Conservation (phyloP, 1,140 invertebrate species). For the Babylonia areolata region DNA sequence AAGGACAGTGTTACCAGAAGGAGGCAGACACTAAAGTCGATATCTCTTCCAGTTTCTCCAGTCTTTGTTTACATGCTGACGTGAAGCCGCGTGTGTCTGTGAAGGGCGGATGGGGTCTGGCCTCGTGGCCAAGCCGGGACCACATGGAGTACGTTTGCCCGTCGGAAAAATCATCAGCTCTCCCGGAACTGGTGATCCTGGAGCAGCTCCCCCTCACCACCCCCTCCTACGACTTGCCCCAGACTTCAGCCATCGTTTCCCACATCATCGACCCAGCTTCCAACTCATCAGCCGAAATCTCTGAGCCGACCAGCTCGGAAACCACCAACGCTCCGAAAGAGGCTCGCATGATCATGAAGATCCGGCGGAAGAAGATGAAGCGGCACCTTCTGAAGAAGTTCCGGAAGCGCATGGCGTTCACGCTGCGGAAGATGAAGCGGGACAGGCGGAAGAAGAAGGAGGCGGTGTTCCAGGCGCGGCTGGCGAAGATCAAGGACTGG, state of each 20-base stretch:
- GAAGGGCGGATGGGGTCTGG: not conserved
- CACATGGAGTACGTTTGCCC: constrained; percentile 1
- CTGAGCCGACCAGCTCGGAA: not conserved
- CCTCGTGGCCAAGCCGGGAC: not conserved
- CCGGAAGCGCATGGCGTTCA: constrained; percentile 46
- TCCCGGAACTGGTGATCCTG: constrained; percentile 5
- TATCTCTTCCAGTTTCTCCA: not conserved
- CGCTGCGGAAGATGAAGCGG: constrained; percentile 30
- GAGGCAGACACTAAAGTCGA: not conserved
- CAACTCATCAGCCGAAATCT: not conserved
- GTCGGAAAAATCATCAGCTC: not conserved
- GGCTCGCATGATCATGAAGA: constrained; percentile 46
- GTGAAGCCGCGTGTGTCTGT: not conserved
- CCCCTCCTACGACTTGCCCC: not conserved
- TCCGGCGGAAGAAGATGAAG: constrained; percentile 50
- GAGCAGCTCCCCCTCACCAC: not conserved
- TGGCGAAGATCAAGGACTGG: constrained; percentile 26
- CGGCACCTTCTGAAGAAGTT: constrained; percentile 49
- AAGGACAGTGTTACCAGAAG: not conserved
- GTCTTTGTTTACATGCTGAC: not conserved
- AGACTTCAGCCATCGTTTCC: not conserved
- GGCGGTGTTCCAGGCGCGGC: constrained; percentile 37
- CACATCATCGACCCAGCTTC: not conserved
- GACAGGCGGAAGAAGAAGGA: constrained; percentile 41
- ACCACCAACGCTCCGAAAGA: constrained; percentile 16